These are phyloP conservation scores for Drosophila biarmipes DNA, from an alignment of 1,140 invertebrate genomes.

Conservation along the genomic window DNA sequence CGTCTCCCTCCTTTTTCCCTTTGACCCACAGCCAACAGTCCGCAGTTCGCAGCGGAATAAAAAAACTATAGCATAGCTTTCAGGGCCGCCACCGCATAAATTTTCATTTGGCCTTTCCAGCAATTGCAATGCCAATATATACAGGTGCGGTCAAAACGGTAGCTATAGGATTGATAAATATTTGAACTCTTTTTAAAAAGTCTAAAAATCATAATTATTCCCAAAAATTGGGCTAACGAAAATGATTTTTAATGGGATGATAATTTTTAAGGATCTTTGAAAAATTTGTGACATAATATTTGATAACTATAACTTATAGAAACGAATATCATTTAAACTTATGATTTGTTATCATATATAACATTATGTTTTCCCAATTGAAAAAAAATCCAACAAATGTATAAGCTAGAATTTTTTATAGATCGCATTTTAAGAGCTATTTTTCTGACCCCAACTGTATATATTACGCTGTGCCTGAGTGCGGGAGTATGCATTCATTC, in stretches of 20 bases:
- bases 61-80: slow-evolving; percentile 60
- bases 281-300: no score
- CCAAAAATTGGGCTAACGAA: no score
- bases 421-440: no score
- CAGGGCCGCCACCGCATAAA: slow-evolving; percentile 67
- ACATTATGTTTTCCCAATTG: no score
- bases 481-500: slow-evolving; percentile 59
- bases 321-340: no score
- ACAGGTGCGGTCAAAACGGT: slow-evolving; percentile 2
- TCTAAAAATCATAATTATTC: neutral
- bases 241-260: no score
- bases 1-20: neutral
- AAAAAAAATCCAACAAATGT: no score
- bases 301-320: no score
- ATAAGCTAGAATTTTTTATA: no score
- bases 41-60: slow-evolving; percentile 20
- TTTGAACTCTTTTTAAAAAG: neutral
- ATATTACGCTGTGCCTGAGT: slow-evolving; percentile 12
- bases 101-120: slow-evolving; percentile 64
- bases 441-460: neutral
- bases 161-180: neutral
- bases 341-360: no score
- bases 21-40: slow-evolving; percentile 26
- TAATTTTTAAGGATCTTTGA: no score
- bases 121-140: slow-evolving; percentile 36